phyloP scores from a whole-genome alignment of 2,888 invertebrate species.

The Cephus spinipes region DNA sequence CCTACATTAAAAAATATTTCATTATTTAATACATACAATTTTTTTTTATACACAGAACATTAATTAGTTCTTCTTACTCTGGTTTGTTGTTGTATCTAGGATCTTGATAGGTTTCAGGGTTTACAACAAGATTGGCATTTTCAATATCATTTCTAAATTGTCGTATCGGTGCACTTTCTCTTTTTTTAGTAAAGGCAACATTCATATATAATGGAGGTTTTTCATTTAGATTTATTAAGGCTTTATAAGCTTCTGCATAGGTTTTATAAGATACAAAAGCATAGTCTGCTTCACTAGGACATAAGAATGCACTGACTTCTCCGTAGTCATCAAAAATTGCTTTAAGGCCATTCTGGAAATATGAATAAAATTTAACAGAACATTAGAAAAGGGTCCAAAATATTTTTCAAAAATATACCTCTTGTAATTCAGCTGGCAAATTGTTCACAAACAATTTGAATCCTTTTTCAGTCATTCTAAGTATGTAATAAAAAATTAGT shows the following conservation, averaged over 20 bases:
- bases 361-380: neutral
- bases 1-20: neutral
- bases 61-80: neutral
- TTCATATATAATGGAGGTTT: slow-evolving; percentile 45
- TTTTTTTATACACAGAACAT: neutral
- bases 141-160: neutral
- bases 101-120: neutral
- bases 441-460: slow-evolving; percentile 44
- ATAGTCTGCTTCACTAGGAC: slow-evolving; percentile 34
- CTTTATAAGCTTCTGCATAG: slow-evolving; percentile 51
- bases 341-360: slow-evolving; percentile 40
- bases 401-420: slow-evolving; percentile 29
- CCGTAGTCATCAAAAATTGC: slow-evolving; percentile 47
- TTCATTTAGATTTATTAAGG: slow-evolving; percentile 47
- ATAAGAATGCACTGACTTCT: slow-evolving; percentile 31
- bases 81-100: neutral
- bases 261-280: slow-evolving; percentile 47
- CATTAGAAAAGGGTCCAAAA: neutral
- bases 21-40: neutral
- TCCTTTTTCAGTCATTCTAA: slow-evolving; percentile 20
- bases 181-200: slow-evolving; percentile 42
- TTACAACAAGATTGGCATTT: neutral
- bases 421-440: slow-evolving; percentile 46
- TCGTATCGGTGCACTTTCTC: neutral
- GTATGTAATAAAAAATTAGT: neutral